Evolutionary conservation across 2,113 vertebrate genomes (phyloP), one percentile per base, ranked within the genome.

Genomic region (Platichthys stellatus): DNA sequence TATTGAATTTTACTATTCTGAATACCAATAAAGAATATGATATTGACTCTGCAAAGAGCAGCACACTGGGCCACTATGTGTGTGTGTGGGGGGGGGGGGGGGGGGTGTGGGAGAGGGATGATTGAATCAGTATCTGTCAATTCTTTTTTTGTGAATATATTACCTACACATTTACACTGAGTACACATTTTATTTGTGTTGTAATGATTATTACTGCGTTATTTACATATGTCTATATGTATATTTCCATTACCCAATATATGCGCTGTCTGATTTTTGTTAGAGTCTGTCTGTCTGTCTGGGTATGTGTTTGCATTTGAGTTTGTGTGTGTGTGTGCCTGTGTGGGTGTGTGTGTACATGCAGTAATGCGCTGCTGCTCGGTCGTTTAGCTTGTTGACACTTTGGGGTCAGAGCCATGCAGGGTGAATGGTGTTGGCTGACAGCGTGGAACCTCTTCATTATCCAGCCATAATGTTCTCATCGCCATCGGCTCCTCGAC

Each of bases 351-450:
- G 76, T 84, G 84, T 67, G 61, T 45, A 81, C 84, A 81, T 67
- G 90, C 28, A 12, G 70, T 92, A 94, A 93, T 90, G 90, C 88
- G 73, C 84, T 86, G 89, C 87, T 91, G 82, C 88, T 91, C 75
- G 89, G 85, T 92, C 92, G 90, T 91, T 93, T 92, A 92, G 91
- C 90, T 93, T 94, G 92, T 92, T 94, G 93, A 94, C 93, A 94
- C 89, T 94, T 94, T 94, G 93, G 90, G 93, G 93, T 94, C 93
- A 93, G 89, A 89, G 81, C 86, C 83, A 89, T 87, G 87, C 87
- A 80, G 84, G 86, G 87, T 92, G 92, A 92, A 92, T 90, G 93
- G 89, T 87, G 89, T 83, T 89, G 90, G 88, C 88, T 94, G 93
- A 91, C 93, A 92, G 93, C 80, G 89, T 93, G 90, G 92, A 94